Evolutionary conservation across 2,888 invertebrate species (phyloP).

Genomic region (Drosophila limbata): DNA sequence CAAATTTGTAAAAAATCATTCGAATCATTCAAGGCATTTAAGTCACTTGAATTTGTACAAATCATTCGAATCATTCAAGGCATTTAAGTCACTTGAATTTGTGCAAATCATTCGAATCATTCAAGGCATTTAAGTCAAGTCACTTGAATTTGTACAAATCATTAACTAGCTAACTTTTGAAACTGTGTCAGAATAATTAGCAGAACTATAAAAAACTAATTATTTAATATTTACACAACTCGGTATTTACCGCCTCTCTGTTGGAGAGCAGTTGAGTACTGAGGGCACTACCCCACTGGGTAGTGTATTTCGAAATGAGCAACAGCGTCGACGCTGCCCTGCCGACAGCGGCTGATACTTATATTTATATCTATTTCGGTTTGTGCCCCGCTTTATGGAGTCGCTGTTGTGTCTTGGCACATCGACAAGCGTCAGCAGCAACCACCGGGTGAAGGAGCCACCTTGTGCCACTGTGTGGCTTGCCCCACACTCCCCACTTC

Average conservation of each 20-base stretch:
- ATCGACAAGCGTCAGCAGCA: constrained; percentile 38
- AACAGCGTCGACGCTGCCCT: constrained; percentile 44
- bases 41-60: too few species aligned
- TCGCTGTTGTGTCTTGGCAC: constrained; percentile 55
- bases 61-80: background rate
- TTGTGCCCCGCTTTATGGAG: constrained; percentile 60
- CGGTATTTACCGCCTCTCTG: too few species aligned
- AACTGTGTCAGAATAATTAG: too few species aligned
- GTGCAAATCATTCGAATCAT: background rate
- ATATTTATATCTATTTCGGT: constrained; percentile 78
- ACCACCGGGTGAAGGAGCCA: constrained; percentile 23
- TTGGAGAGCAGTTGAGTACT: too few species aligned
- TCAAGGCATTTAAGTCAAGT: background rate
- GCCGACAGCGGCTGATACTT: constrained; percentile 63
- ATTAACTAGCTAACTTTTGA: background rate
- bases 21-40: background rate
- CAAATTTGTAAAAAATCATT: background rate
- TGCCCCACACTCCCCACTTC: background rate
- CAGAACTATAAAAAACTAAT: too few species aligned
- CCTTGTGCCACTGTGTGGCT: constrained; percentile 18
- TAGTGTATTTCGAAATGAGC: constrained; percentile 6
- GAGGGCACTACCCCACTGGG: background rate
- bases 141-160: background rate
- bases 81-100: background rate
- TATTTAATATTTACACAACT: too few species aligned